Conservation (phyloP, 2,113 vertebrate species). For the Gymnorhina tibicen region DNA sequence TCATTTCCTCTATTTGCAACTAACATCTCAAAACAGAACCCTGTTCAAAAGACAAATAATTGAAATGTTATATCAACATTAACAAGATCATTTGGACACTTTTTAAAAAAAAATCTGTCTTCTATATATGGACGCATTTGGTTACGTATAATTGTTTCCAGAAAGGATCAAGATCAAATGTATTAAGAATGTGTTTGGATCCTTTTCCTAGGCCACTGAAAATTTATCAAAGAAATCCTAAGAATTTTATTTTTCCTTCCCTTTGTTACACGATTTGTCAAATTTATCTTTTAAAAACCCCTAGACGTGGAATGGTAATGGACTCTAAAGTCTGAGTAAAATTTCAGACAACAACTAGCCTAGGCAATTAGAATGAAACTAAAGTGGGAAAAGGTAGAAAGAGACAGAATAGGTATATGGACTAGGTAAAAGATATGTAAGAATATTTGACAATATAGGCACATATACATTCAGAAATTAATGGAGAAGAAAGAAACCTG, state of each 20-base stretch:
- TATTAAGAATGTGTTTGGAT: background rate
- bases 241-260: background rate
- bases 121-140: background rate
- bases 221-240: slow-evolving; percentile 15
- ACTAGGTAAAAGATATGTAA: background rate
- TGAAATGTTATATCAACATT: background rate
- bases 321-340: background rate
- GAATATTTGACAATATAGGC: background rate
- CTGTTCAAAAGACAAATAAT: background rate
- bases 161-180: background rate
- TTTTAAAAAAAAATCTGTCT: background rate
- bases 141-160: background rate
- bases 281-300: background rate
- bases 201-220: background rate
- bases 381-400: background rate
- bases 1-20: background rate
- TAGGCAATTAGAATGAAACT: background rate
- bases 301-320: background rate
- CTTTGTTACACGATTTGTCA: background rate
- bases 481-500: background rate
- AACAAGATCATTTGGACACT: background rate
- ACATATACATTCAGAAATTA: background rate
- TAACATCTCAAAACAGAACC: slow-evolving; percentile 8
- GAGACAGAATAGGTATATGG: background rate
- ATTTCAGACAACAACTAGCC: background rate